Base-by-base conservation (phyloP, 2,113 vertebrate species). In the Gambusia holbrooki region DNA sequence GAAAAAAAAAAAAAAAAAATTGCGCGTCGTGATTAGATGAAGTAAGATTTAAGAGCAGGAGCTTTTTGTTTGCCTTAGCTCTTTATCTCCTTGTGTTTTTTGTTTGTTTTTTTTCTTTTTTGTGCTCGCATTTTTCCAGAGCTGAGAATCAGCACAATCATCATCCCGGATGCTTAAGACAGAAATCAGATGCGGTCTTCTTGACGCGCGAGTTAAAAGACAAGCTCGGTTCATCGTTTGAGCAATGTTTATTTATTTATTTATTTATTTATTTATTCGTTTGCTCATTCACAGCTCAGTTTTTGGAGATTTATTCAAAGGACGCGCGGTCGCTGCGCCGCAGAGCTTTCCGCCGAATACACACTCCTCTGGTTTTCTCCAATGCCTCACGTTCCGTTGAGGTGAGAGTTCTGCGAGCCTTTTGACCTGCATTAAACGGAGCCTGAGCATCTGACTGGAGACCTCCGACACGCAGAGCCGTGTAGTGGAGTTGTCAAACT, bases 1-100 rank as follows among this genome's bases (percentile, higher is more conserved):
- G 30, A 3, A 69, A 37, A 37, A 37, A 33, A 33, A 33, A 7
- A 33, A 33, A 33, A 35, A 35, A 11, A 58, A 54, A 74, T 7
- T 51, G 65, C 30, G 71, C 66, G 63, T 67, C 71, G 82, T 64
- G 64, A 51, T 72, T 22, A 58, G 19, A 71, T 29, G 74, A 79
- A 73, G 73, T 76, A 62, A 62, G 28, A 48, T 76, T 28, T 37
- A 33, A 66, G 72, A 74, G 29, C 79, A 86, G 62, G n/a, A 74
- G 60, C 3, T 67, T 3, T 58, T 25, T 58, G 51, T 58, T 58
- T 11, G 19, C 11, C 70, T 70, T 62, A 69, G n/a, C 1, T 71
- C 27, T 33, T 11, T 12, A 1, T 60, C 11, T 48, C 5, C 30
- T 9, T 62, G 6, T 66, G 71, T 33, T 33, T 7, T 33, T 33